phyloP scores from a whole-genome alignment of 2,888 invertebrate species.

The Halictus quadricinctus region DNA sequence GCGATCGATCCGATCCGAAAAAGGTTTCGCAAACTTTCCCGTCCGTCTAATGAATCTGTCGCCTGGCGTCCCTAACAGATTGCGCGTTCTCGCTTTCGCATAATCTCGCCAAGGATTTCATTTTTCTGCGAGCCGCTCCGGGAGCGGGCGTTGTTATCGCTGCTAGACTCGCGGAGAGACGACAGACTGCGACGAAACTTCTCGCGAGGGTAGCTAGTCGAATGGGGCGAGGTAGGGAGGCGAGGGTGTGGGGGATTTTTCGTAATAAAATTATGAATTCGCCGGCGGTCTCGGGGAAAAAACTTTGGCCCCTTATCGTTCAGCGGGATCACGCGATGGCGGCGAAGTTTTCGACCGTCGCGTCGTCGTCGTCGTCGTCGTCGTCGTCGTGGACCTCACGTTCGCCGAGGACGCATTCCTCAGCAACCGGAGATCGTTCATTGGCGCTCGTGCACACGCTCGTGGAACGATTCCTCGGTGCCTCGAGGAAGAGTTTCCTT shows the following conservation, averaged over 20 bases:
- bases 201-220: background rate
- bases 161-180: constrained; percentile 21
- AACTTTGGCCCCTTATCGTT: constrained; percentile 31
- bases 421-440: background rate
- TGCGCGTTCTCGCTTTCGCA: constrained; percentile 5
- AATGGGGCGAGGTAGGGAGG: background rate
- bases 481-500: constrained; percentile 38
- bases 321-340: constrained; percentile 34
- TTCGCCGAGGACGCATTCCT: background rate
- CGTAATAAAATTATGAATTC: constrained; percentile 49
- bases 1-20: background rate
- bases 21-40: background rate
- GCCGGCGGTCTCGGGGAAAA: constrained; percentile 13
- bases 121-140: background rate
- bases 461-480: constrained; percentile 3
- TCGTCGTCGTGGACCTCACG: background rate
- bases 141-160: constrained; percentile 27
- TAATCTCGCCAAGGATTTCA: background rate
- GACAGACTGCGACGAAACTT: constrained; percentile 36
- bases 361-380: background rate
- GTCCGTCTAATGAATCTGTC: background rate
- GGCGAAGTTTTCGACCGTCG: constrained; percentile 33
- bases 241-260: constrained; percentile 17
- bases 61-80: background rate
- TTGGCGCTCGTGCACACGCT: background rate